These are phyloP conservation scores for Dasyprocta punctata DNA, from an alignment of 2,113 vertebrate genomes.

Conservation along the genomic window DNA sequence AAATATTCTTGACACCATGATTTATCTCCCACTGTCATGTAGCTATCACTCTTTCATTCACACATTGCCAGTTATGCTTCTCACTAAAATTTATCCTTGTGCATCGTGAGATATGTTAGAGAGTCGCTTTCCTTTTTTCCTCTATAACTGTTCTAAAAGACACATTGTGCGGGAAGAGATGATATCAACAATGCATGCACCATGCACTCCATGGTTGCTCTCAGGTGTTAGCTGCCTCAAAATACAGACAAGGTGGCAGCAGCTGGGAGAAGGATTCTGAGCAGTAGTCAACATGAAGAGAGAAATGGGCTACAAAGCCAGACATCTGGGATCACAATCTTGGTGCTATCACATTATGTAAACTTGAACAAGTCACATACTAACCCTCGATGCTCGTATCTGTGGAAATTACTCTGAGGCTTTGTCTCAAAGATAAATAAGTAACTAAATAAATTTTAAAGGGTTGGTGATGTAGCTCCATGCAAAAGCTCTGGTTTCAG, in stretches of 20 bases:
- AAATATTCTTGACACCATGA: not conserved
- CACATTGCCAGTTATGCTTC: not conserved
- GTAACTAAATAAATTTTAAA: no score
- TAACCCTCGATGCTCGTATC: no score
- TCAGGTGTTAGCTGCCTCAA: not conserved
- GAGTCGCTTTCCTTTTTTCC: not conserved
- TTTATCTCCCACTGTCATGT: not conserved
- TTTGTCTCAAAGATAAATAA: no score
- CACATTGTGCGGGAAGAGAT: fast-evolving
- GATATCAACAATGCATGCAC: fast-evolving
- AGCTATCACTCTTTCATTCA: not conserved
- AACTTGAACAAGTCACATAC: not conserved
- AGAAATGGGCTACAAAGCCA: not conserved
- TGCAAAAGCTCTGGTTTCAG: no score
- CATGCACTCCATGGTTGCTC: fast-evolving
- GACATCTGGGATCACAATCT: not conserved
- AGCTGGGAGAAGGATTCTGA: not conserved
- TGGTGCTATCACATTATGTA: not conserved
- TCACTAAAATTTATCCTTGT: not conserved
- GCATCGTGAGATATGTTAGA: not conserved
- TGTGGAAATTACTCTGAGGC: no score
- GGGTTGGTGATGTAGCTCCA: no score
- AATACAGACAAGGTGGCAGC: not conserved
- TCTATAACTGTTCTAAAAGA: not conserved
- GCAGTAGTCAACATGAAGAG: not conserved